Conservation (phyloP, 2,113 vertebrate species). For the Actenoides lindsayi region DNA sequence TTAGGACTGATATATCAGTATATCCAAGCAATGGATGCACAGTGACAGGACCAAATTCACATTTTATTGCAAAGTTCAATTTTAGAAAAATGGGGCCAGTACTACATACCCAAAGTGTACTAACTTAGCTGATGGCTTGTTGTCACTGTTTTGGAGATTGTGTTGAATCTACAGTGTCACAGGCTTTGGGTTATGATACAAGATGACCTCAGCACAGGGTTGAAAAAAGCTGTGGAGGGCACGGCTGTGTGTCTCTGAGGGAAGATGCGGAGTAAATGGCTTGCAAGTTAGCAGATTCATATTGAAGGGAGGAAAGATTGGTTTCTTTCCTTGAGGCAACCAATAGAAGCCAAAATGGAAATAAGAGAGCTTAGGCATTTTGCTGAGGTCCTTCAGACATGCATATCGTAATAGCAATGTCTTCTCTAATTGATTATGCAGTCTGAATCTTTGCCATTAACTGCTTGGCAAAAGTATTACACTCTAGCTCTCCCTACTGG, state of each 20-base stretch:
- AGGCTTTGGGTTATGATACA: not conserved
- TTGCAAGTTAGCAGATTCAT: not conserved
- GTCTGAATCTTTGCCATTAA: constrained; percentile 36
- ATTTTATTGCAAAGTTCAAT: not conserved
- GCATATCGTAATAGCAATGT: not conserved
- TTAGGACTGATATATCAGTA: not conserved
- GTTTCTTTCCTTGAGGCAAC: not conserved
- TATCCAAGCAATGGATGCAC: not conserved
- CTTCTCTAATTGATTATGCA: constrained; percentile 54
- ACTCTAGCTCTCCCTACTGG: constrained; percentile 71
- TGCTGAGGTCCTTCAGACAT: constrained; percentile 15
- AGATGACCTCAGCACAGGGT: not conserved
- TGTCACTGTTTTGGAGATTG: not conserved
- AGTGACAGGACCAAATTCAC: not conserved
- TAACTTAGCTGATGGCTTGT: not conserved
- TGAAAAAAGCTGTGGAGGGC: not conserved
- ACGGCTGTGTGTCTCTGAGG: not conserved
- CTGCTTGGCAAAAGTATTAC: constrained; percentile 36
- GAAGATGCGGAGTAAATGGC: not conserved
- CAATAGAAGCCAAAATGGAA: not conserved
- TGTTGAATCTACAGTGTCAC: not conserved
- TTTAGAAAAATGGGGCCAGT: not conserved
- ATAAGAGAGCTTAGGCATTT: not conserved
- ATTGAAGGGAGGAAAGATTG: not conserved
- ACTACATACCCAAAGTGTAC: not conserved